phyloP scores from a whole-genome alignment of 1,140 invertebrate species.

The Drosophila teissieri region DNA sequence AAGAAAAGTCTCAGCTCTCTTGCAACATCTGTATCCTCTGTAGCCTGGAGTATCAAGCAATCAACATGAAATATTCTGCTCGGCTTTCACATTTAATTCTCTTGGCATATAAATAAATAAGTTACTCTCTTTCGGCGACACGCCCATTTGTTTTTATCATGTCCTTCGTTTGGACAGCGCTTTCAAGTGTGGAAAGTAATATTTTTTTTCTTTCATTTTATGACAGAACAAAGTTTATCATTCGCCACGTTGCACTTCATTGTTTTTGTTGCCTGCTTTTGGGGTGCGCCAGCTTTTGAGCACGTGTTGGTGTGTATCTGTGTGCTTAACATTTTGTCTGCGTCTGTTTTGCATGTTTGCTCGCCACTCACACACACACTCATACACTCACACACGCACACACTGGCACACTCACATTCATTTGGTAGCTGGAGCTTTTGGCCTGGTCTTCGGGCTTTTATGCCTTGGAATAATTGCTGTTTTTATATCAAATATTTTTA shows the following conservation, averaged over 20 bases:
- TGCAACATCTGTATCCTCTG: too few species aligned
- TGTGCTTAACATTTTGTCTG: conserved; percentile 39
- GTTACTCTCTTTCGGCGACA: conserved; percentile 26
- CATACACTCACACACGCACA: background rate
- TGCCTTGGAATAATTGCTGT: conserved; percentile 73
- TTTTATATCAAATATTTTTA: conserved; percentile 71
- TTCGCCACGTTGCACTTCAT: conserved; percentile 75
- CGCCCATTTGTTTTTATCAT: conserved; percentile 49
- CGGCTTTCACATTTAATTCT: conserved; percentile 27
- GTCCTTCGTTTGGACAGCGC: conserved; percentile 32
- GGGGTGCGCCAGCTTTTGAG: conserved; percentile 3
- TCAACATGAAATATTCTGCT: conserved; percentile 22
- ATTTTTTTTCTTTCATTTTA: conserved; percentile 46
- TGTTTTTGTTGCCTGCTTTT: conserved; percentile 57
- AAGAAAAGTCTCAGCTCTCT: conserved; percentile 9
- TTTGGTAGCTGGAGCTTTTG: conserved; percentile 17
- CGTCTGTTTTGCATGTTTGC: conserved; percentile 69
- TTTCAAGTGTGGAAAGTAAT: conserved; percentile 63
- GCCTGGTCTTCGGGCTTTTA: conserved; percentile 29
- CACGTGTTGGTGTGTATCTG: conserved; percentile 42
- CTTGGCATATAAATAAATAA: conserved; percentile 40
- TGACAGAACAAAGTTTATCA: conserved; percentile 79
- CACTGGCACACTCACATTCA: conserved; percentile 15
- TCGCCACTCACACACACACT: conserved; percentile 7
- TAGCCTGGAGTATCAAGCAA: conserved; percentile 1